Conservation (phyloP, 2,113 vertebrate species). For the Gopherus evgoodei region DNA sequence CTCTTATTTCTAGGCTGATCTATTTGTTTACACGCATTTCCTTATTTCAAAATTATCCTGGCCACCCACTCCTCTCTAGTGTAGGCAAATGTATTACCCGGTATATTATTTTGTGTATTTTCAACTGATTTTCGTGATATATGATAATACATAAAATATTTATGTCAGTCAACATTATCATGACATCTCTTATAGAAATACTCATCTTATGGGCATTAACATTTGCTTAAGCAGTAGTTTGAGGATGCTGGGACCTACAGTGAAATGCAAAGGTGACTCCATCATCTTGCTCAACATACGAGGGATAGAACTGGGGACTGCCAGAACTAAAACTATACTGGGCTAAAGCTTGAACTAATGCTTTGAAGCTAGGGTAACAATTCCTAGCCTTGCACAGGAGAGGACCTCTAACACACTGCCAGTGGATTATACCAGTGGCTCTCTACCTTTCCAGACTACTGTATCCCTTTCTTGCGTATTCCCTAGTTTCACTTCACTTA, state of each 20-base stretch:
- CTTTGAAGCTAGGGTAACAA: background rate
- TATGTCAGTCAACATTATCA: slow-evolving; percentile 29
- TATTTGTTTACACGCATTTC: background rate
- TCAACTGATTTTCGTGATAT: background rate
- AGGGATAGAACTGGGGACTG: background rate
- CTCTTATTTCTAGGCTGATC: background rate
- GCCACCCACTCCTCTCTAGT: background rate
- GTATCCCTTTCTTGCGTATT: too few species aligned
- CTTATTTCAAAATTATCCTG: slow-evolving; percentile 6
- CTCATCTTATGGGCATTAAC: slow-evolving; percentile 7
- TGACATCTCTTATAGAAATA: background rate
- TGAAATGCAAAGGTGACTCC: background rate
- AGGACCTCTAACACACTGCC: background rate
- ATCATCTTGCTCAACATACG: background rate
- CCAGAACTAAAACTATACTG: background rate
- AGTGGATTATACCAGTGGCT: background rate
- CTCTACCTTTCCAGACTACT: too few species aligned
- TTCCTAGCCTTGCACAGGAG: background rate
- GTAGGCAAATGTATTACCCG: slow-evolving; percentile 17
- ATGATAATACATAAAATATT: background rate
- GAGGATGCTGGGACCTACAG: background rate
- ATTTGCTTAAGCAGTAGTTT: background rate
- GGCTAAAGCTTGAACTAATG: too few species aligned
- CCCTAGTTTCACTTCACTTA: too few species aligned
- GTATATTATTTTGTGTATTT: slow-evolving; percentile 50